phyloP scores from a whole-genome alignment of 2,113 vertebrate species.

The Oryzias javanicus region DNA sequence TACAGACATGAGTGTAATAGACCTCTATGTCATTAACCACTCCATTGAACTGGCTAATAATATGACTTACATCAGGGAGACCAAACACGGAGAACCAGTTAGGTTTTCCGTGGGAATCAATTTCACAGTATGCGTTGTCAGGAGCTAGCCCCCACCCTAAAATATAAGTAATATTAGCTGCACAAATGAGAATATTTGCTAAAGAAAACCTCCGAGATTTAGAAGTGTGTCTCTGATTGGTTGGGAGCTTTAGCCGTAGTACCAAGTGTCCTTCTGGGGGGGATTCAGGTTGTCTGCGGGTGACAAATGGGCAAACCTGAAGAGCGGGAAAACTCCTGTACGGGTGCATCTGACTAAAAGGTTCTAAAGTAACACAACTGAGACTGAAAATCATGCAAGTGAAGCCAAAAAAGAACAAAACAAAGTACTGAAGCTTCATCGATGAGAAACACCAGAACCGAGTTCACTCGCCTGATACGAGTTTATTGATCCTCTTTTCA shows the following conservation, averaged over 20 bases:
- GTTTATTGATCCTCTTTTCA: too few species aligned
- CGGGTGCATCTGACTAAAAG: too few species aligned
- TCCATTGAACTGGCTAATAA: constrained; percentile 74
- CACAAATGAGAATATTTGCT: constrained; percentile 21
- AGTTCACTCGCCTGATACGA: too few species aligned
- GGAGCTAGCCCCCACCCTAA: constrained; percentile 13
- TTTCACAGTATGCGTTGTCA: constrained; percentile 40
- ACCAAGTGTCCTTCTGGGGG: too few species aligned
- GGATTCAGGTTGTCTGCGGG: too few species aligned
- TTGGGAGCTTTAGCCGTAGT: neutral
- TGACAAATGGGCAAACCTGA: too few species aligned
- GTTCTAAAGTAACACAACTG: too few species aligned
- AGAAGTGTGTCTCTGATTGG: constrained; percentile 5
- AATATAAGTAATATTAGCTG: constrained; percentile 21
- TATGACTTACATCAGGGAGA: constrained; percentile 65
- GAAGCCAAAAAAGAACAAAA: too few species aligned
- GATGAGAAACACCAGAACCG: too few species aligned
- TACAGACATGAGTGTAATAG: constrained; percentile 70
- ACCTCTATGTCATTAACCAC: constrained; percentile 71
- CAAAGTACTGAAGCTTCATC: too few species aligned
- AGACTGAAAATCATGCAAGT: too few species aligned
- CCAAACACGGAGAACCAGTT: constrained; percentile 38
- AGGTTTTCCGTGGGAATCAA: constrained; percentile 33
- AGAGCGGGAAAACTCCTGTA: too few species aligned
- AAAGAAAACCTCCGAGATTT: constrained; percentile 10